Base-by-base conservation (phyloP, 2,797 vertebrate species). In the Lindbergichthys nudifrons region DNA sequence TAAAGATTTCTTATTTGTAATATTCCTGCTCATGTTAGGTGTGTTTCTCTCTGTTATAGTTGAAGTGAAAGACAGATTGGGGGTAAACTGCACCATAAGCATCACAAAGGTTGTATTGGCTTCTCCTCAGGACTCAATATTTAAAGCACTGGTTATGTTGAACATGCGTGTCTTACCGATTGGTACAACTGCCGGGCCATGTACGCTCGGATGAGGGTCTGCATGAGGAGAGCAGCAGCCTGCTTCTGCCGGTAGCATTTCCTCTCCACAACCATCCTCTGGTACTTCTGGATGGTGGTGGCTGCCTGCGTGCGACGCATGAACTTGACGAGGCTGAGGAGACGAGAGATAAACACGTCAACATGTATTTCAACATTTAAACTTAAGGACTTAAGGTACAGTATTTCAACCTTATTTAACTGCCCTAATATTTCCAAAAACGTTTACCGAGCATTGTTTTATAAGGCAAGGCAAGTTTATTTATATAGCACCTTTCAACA, bases 191-290 rank as follows among this genome's bases (percentile, higher is more conserved):
- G 96, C 63, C 97, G 95, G 79, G 97, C 96, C 93, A 97, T 93
- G 86, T 96, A 98, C 0, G 97, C 98, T 80, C 98, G 93, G 32
- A 97, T 88, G 68, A 96, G 95, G 0, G 97, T 96, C 95, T 99
- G 98, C 78, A 99, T 96, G 79, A 89, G 92, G 56, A 99, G 75
- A 1, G 97, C 95, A 0, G 97, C 95, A 0, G 94, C 92, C 81
- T 94, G 95, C 85, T 92, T 96, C 84, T 92, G 82, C n/a, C 53
- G 94, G 94, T 97, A 99, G 47, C 87, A 93, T 71, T 89, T 96
- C 80, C 45, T 95, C 79, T 94, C 93, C 84, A 95, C 92, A 0
- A 87, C 96, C 98, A 98, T 99, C 80, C 96, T 95, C 94, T 96
- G 97, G 87, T 94, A 96, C 89, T 99, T 99, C 93, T 99, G 97